Evolutionary conservation across 1,140 invertebrate species (phyloP), one percentile per base, ranked within the genome.

Genomic region (Cheumatopsyche charites): DNA sequence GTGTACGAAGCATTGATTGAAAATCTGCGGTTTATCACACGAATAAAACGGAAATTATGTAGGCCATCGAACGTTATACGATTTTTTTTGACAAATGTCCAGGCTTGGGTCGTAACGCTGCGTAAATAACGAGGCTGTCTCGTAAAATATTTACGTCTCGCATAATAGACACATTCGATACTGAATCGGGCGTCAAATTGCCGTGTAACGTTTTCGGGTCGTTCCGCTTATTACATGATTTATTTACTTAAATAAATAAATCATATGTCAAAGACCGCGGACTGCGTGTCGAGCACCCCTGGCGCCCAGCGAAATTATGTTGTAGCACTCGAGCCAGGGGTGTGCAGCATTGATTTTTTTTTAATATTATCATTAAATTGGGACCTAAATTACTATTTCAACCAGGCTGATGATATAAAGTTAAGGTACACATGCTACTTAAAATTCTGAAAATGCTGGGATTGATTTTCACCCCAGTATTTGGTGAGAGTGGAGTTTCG

Each of bases 181-280:
- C 55, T 58, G 55, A 58, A 58, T 58, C 55, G 21, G n/a, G 55
- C 55, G n/a, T 58, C 55, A 58, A 58, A 58, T 58, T 58, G 55
- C 55, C 21, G 55, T 25, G 55, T 58, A 58, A 25, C 23, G 7
- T 58, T 58, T 58, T 58, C 25, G 12, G 21, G 55, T 11, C 55
- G 55, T 58, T 58, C 12, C 55, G 55, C 55, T 25, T 58, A 58
- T 58, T 58, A 58, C 55, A 58, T 58, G 55, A 58, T 58, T 58
- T 58, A 58, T 58, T 58, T 25, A 58, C 55, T 58, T 58, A 58
- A 58, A 58, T 58, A 58, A 58, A 58, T 58, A 58, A 58, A 58
- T 58, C 55, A 58, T 11, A 11, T 58, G 55, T 58, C 55, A 58
- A 58, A 58, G 23, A 23, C 55, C 12, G 21, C 23, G 21, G 1